Evolutionary conservation across 2,888 invertebrate genomes (phyloP), one percentile per base, ranked within the genome.

Genomic region (Euphydryas editha): DNA sequence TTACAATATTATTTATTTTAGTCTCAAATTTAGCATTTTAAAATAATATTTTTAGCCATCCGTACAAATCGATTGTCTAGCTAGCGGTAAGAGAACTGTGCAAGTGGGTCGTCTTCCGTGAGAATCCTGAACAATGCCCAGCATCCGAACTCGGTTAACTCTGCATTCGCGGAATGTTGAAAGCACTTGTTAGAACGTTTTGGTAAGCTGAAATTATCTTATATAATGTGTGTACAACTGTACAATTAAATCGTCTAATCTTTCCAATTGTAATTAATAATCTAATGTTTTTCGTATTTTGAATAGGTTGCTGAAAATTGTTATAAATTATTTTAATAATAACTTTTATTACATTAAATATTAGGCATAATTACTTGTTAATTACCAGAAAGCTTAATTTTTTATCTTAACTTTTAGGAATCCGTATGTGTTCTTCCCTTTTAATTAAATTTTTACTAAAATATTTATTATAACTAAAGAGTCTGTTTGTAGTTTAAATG

Each of bases 31-130:
- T 11, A 21, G 3, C 11, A 8, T 2, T 54, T 54, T 0, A 5
- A 15, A 30, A 4, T n/a, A 30, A 15, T 24, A 17, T 1, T 2
- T 54, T 36, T 36, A 36, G 11, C n/a, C 54, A 51, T 64, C 59
- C 7, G 63, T 46, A 64, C 61, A 56, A 69, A 61, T 68, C 65
- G 59, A 65, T 65, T 46, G 57, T 51, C 68, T 66, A 58, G 61
- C 47, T 17, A 65, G 6, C 51, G 56, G 39, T 44, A 24, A 24
- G 24, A 76, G 73, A 85, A 81, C 78, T 88, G 77, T 88, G 88
- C 84, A 85, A 90, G 77, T 87, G 77, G 86, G 86, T 75, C 70
- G 76, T 73, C 89, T 90, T 90, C 90, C 90, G 90, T 90, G 90
- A 85, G 90, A 90, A 72, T 30, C 79, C 70, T 69, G 72, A 79